These are phyloP conservation scores for Austrolebias charrua DNA, from an alignment of 2,797 vertebrate species.

Conservation along the genomic window DNA sequence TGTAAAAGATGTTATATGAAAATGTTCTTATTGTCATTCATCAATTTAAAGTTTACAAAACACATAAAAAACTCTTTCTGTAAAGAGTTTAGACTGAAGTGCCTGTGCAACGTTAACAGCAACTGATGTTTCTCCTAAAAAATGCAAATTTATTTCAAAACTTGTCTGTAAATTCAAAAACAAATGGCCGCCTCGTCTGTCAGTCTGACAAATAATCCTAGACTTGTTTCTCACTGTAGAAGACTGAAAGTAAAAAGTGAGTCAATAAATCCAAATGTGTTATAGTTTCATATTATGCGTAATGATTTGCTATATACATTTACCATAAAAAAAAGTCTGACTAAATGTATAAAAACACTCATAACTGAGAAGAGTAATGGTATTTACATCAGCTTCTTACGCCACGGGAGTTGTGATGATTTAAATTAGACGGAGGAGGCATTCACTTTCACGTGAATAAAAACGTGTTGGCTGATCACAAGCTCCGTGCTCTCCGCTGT, in stretches of 20 bases:
- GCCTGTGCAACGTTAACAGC: constrained; percentile 68
- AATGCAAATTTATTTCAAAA: constrained; percentile 27
- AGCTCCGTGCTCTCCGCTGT: constrained; percentile 22
- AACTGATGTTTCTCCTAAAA: constrained; percentile 31
- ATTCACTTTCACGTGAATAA: constrained; percentile 25
- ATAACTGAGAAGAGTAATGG: constrained; percentile 24
- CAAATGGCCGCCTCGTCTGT: constrained; percentile 8
- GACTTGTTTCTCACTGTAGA: background rate
- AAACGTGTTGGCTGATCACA: constrained; percentile 37
- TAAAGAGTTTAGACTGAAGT: constrained; percentile 40
- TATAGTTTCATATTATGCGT: constrained; percentile 18
- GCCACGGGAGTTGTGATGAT: constrained; percentile 1
- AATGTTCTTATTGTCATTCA: background rate
- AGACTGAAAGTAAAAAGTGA: constrained; percentile 9
- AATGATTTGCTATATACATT: constrained; percentile 7
- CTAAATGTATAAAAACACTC: constrained; percentile 13
- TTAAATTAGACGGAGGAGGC: constrained; percentile 18
- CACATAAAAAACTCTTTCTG: constrained; percentile 21
- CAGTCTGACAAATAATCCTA: background rate
- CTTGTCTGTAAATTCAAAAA: constrained; percentile 42
- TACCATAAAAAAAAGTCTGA: constrained; percentile 25
- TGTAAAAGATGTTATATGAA: constrained; percentile 30
- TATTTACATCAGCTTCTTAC: constrained; percentile 20
- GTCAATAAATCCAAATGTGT: constrained; percentile 21
- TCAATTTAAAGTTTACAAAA: constrained; percentile 23